Base-by-base conservation (phyloP, 2,888 invertebrate genomes). In the Flexamia atlantica region DNA sequence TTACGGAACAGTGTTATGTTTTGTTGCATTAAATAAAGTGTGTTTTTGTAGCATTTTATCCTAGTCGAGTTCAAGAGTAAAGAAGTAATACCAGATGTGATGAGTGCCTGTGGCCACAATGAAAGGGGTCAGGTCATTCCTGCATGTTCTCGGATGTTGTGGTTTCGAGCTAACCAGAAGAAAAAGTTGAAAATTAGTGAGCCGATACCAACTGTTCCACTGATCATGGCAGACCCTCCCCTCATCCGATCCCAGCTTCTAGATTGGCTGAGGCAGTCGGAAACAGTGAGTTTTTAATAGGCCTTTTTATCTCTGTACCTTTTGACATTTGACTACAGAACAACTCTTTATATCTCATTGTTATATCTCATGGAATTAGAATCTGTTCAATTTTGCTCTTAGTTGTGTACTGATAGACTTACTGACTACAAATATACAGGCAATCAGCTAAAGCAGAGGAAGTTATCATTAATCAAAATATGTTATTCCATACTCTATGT, bases 51-150 rank as follows among this genome's bases (percentile, higher is more conserved):
- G 93, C 93, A 95, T 89, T 96, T 95, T 88, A 94, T 96, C 89
- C 91, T 97, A 46, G 91, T 97, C 76, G 96, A 97, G 90, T 96
- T 95, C 90, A 90, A 90, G 3, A 90, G 92, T 14, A 90, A 91
- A 87, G 89, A 90, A 1, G 91, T 92, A 86, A 91, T 94, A 0
- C 89, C 91, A 20, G 91, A 92, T 36, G 90, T 94, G 0, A 89
- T 95, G n/a, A 88, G 89, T 64, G 90, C 90, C 2, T 93, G 94
- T 87, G 91, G 92, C 0, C 93, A 94, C 88, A 90, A 92, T 74
- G 92, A 93, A 83, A 92, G 93, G 42, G 86, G 90, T 14, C 92
- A 93, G 25, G 90, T 93, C 2, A 92, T 95, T 88, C 94, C 95
- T 0, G 92, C 94, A 0, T 91, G 92, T 14, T 95, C 95, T 0